These are phyloP conservation scores for Hydractinia echinata DNA, from an alignment of 30 jellyfish, hydroid and myxozoan genomes.

Conservation along the genomic window DNA sequence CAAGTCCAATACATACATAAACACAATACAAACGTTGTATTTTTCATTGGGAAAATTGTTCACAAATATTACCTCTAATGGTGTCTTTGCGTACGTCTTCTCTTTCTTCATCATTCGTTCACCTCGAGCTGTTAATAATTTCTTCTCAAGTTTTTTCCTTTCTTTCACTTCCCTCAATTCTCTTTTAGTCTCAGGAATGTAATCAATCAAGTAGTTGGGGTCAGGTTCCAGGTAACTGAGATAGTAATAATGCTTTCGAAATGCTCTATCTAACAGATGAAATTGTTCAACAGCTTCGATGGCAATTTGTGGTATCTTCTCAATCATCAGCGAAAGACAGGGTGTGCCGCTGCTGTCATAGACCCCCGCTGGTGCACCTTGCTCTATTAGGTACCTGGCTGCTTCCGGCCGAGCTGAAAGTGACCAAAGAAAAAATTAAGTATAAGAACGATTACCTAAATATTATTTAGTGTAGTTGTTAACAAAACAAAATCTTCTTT, in stretches of 20 bases:
- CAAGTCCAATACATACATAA: background rate
- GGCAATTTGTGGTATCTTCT: slow-evolving; percentile 98
- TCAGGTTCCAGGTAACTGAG: slow-evolving; percentile 78
- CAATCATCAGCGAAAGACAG: slow-evolving; percentile 95
- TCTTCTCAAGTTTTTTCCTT: slow-evolving; percentile 51
- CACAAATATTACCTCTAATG: slow-evolving; percentile 62
- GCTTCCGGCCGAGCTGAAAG: slow-evolving; percentile 96
- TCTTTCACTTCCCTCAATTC: slow-evolving; percentile 75
- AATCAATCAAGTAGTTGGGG: slow-evolving; percentile 51
- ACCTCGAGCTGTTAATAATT: slow-evolving; percentile 80
- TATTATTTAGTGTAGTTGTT: background rate
- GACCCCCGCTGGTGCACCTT: slow-evolving; percentile 99
- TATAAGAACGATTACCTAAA: background rate
- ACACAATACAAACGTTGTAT: too few relatives aligned
- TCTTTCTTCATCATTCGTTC: slow-evolving; percentile 59
- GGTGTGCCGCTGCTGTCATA: slow-evolving; percentile 97
- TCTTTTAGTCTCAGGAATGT: slow-evolving; percentile 58
- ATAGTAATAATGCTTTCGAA: slow-evolving; percentile 91
- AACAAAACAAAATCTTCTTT: background rate
- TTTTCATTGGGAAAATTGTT: background rate
- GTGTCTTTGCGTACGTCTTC: slow-evolving; percentile 91
- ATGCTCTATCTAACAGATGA: slow-evolving; percentile 91
- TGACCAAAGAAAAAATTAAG: background rate
- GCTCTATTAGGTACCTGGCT: slow-evolving; percentile 90
- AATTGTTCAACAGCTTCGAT: slow-evolving; percentile 98